phyloP scores from a whole-genome alignment of 2,113 vertebrate species.

The Aix galericulata region DNA sequence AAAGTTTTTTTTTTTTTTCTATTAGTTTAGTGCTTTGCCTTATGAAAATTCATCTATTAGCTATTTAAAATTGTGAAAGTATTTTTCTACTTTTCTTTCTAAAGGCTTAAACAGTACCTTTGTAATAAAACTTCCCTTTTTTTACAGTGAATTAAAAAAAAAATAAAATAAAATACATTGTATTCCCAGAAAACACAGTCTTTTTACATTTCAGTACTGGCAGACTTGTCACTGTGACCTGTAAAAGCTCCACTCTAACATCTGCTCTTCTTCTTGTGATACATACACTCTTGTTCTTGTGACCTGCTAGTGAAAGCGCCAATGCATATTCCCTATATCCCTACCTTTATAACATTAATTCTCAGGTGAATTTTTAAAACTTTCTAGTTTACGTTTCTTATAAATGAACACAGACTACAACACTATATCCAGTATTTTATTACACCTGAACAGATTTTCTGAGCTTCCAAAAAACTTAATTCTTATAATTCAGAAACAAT shows the following conservation, averaged over 20 bases:
- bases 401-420: background rate
- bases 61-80: background rate
- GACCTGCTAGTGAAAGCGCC: background rate
- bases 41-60: background rate
- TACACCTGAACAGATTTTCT: background rate
- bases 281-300: background rate
- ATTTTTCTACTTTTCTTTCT: background rate
- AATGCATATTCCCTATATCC: rapidly evolving
- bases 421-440: background rate
- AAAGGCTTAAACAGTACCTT: background rate
- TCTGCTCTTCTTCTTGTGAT: background rate
- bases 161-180: background rate
- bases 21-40: background rate
- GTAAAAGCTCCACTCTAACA: background rate
- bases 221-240: background rate
- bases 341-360: background rate
- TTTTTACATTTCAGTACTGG: background rate
- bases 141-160: background rate
- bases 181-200: background rate
- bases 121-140: background rate
- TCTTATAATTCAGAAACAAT: background rate
- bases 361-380: background rate
- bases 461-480: background rate
- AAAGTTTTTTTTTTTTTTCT: background rate
- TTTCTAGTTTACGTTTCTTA: background rate